Conservation (phyloP, 2,797 vertebrate genomes). For the Platalea minor region DNA sequence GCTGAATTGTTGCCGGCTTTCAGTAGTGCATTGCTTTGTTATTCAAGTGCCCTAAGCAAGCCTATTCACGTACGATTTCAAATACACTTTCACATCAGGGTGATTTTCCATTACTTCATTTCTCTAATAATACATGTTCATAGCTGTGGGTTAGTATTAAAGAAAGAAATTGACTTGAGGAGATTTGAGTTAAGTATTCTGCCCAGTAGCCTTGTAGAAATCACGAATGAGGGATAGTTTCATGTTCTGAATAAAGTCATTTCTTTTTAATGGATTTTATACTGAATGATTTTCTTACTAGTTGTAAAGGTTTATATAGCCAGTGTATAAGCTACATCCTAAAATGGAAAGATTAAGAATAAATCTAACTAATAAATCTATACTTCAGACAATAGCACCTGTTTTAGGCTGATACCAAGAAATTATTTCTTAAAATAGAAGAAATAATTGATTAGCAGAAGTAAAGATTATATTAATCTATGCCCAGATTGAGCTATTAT, state of each 20-base stretch:
- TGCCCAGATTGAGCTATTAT: not conserved
- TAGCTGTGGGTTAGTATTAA: slow-evolving; percentile 44
- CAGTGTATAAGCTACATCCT: not conserved
- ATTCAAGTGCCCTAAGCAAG: slow-evolving; percentile 19
- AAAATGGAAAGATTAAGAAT: not conserved
- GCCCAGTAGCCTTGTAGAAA: not conserved
- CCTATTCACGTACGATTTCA: slow-evolving; percentile 42
- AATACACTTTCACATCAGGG: slow-evolving; percentile 49
- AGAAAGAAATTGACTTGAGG: slow-evolving; percentile 41
- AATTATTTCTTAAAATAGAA: not conserved
- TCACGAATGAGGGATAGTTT: not conserved
- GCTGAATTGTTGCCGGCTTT: not conserved
- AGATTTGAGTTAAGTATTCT: slow-evolving; percentile 24
- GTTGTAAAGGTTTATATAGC: not conserved
- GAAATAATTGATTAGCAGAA: not conserved
- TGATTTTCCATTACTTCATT: slow-evolving; percentile 59
- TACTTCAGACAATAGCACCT: not conserved
- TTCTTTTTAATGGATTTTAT: slow-evolving; percentile 44
- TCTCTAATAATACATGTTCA: slow-evolving; percentile 41
- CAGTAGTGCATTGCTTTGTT: not conserved
- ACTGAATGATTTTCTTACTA: slow-evolving; percentile 6
- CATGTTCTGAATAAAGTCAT: slow-evolving; percentile 20
- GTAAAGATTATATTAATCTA: not conserved
- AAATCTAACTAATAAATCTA: not conserved
- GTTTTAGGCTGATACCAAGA: not conserved